Evolutionary conservation across 2,888 invertebrate species (phyloP).

Genomic region (Campaea margaritaria): DNA sequence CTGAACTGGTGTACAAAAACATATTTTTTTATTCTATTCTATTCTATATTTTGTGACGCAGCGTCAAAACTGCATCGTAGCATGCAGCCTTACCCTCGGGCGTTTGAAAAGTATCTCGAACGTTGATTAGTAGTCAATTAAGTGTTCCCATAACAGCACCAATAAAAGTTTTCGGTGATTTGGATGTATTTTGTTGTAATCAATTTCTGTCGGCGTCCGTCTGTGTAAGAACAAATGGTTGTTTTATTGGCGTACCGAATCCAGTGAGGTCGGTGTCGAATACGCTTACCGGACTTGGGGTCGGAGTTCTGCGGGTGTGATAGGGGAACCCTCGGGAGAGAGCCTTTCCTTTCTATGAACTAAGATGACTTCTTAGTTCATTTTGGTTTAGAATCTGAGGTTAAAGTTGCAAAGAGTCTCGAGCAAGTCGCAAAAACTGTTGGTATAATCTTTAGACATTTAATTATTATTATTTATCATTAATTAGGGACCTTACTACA

Average conservation of each 20-base stretch:
- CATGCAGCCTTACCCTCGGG: background rate
- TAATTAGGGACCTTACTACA: no score
- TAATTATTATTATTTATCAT: no score
- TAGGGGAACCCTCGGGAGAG: slow-evolving; percentile 8
- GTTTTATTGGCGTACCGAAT: slow-evolving; percentile 84
- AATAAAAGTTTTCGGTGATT: slow-evolving; percentile 82
- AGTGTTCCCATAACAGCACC: slow-evolving; percentile 77
- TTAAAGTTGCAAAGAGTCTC: no score
- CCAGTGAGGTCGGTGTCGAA: slow-evolving; percentile 72
- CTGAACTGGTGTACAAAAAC: no score
- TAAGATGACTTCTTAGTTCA: no score
- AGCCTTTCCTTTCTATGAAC: no score
- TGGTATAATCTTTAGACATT: no score
- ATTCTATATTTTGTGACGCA: no score
- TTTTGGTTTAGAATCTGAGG: no score
- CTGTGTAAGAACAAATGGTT: slow-evolving; percentile 76
- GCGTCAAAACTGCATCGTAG: no score
- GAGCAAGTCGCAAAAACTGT: no score
- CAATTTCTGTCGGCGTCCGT: slow-evolving; percentile 82
- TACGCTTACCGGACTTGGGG: slow-evolving; percentile 59
- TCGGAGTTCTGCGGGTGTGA: slow-evolving; percentile 45
- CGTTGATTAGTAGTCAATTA: slow-evolving; percentile 82
- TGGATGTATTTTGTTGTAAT: slow-evolving; percentile 83
- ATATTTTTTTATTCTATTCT: no score
- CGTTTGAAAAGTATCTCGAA: slow-evolving; percentile 29